Evolutionary conservation across 1,140 invertebrate genomes (phyloP), one percentile per base, ranked within the genome.

Genomic region (Neelides sp.): DNA sequence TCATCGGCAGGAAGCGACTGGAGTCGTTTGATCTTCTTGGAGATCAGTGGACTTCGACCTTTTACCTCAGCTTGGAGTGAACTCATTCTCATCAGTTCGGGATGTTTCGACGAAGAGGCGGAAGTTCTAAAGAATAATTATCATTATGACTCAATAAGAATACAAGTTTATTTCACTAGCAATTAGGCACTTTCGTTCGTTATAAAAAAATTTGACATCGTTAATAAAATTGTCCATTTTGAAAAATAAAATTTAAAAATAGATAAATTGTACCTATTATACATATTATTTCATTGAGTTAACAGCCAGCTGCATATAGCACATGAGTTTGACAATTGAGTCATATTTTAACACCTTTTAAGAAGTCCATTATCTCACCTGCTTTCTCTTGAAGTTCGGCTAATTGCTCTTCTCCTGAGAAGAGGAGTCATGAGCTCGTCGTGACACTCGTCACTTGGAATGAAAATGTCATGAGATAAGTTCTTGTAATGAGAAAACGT

Each of bases 381-480:
- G 39, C 51, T 54, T 17, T 53, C 58, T 55, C 52, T 51, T 2
- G 57, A 58, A 27, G 49, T 39, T 3, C 52, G 35, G 22, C 48
- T 52, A 15, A 58, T 37, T 19, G 42, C 35, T 32, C 48, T 28
- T 27, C 55, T 24, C 10, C 54, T 28, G 2, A 60, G 39, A n/a
- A 55, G 24, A 62, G 55, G 64, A 45, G 60, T 65, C 62, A 55
- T 64, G 57, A 68, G 47, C 24, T 59, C 62, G 8, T 57, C 64
- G 30, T 69, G 69, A 55, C 74, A 78, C 55, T 78, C 76, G 48
- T 79, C 77, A 7, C 71, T 73, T 2, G 76, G 73, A 13, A 78
- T 62, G 10, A 73, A 72, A 22, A 78, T 67, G 58, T 78, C 76
- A 51, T 78, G 75, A 17, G 74, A 73, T 34, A 78, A 68, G 58